phyloP scores from a whole-genome alignment of 2,888 invertebrate species.

The Heliconius ethilla region DNA sequence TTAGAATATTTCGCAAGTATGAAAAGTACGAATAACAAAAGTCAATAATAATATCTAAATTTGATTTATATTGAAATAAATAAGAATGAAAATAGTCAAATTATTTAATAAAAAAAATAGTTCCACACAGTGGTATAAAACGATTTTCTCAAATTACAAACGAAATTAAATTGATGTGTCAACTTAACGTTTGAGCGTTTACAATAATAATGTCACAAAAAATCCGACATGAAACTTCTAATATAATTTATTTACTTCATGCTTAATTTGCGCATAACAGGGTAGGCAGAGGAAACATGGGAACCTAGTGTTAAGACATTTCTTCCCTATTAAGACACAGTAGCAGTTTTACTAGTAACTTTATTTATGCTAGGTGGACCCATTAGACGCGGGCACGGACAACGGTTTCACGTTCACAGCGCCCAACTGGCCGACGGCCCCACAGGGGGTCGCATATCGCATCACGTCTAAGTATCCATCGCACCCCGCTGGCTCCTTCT shows the following conservation, averaged over 20 bases:
- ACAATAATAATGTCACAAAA: too few species aligned
- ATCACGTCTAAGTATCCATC: conserved; percentile 94
- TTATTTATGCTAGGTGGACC: conserved; percentile 85
- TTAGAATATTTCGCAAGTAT: not conserved
- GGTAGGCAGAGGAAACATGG: not conserved
- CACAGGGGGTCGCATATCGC: conserved; percentile 92
- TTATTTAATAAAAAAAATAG: too few species aligned
- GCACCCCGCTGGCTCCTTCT: conserved; percentile 96
- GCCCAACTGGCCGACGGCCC: conserved; percentile 97
- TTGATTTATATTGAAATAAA: too few species aligned
- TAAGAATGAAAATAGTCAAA: too few species aligned
- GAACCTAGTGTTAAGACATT: not conserved
- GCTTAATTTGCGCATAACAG: too few species aligned
- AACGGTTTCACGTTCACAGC: conserved; percentile 98
- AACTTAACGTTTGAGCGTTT: too few species aligned
- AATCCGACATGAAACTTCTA: too few species aligned
- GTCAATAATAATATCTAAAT: too few species aligned
- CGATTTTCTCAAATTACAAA: too few species aligned
- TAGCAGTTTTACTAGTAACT: not conserved
- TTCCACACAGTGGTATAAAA: too few species aligned
- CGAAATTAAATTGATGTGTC: too few species aligned
- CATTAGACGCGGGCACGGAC: conserved; percentile 96
- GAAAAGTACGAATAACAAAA: not conserved
- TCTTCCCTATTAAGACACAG: not conserved
- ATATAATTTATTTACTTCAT: not conserved